Evolutionary conservation across 1,140 invertebrate genomes (phyloP).

Genomic region (Agrilus planipennis): DNA sequence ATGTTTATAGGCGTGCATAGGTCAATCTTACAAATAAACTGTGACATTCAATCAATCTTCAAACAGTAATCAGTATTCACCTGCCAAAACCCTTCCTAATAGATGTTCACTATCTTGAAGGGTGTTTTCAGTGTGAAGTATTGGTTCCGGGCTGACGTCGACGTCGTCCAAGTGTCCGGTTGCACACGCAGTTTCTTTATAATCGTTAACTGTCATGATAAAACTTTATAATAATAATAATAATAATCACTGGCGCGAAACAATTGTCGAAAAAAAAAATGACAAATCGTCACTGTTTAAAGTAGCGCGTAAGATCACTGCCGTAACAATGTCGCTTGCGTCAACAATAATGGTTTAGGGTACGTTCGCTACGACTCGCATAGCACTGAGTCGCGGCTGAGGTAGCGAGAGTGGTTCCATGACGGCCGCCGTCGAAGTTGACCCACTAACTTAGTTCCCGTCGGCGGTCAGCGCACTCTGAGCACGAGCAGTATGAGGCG

Average conservation of each 20-base stretch:
- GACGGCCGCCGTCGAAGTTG: conserved; percentile 15
- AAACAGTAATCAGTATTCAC: conserved; percentile 26
- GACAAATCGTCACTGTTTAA: too few species aligned
- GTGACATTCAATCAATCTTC: neutral
- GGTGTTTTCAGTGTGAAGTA: conserved; percentile 15
- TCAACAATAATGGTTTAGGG: too few species aligned
- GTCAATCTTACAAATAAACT: too few species aligned
- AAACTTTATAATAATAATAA: too few species aligned
- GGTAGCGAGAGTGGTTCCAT: conserved; percentile 17
- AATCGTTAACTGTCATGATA: conserved; percentile 33
- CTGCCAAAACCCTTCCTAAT: conserved; percentile 44
- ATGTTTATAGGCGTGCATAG: too few species aligned
- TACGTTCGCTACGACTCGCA: conserved; percentile 6
- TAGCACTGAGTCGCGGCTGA: conserved; percentile 15
- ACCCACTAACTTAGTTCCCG: conserved; percentile 33
- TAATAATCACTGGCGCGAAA: too few species aligned
- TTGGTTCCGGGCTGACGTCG: conserved; percentile 19
- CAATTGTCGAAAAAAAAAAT: too few species aligned
- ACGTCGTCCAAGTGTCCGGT: conserved; percentile 21
- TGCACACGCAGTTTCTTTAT: conserved; percentile 30
- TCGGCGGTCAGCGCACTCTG: conserved; percentile 27
- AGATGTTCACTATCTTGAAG: conserved; percentile 40
- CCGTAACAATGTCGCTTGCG: too few species aligned
- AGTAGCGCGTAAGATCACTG: too few species aligned
- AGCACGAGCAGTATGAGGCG: too few species aligned